Percentiles rank a stretch among this genome's conserved stretches.
Conservation (phyloP, 1,140 invertebrate species). For the Chrysomallon squamiferum region DNA sequence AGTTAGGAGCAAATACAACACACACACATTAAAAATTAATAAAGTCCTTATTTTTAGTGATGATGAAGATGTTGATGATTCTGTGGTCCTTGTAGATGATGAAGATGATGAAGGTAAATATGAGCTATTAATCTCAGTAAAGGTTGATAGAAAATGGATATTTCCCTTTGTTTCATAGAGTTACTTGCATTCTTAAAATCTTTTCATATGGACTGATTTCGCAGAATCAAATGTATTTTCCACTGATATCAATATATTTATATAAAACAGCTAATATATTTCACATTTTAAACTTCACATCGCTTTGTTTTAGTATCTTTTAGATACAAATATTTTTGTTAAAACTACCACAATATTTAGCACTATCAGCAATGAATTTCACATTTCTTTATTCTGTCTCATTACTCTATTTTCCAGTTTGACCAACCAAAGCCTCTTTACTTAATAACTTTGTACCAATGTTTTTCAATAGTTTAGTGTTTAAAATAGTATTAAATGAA, state of each 20-base stretch:
- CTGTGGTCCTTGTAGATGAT: conserved; percentile 45
- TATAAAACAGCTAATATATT: background rate
- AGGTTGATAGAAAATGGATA: background rate
- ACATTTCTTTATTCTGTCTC: too few relatives aligned
- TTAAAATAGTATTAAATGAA: too few relatives aligned
- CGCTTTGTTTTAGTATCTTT: too few relatives aligned
- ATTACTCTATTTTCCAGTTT: too few relatives aligned
- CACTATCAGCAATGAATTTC: too few relatives aligned
- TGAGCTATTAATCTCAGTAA: background rate
- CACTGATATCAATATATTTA: background rate
- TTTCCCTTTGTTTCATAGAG: background rate
- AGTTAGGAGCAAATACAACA: too few relatives aligned
- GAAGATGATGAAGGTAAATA: conserved; percentile 41
- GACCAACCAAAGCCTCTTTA: too few relatives aligned
- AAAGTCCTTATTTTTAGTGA: conserved; percentile 25
- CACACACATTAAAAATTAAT: too few relatives aligned
- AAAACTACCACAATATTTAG: too few relatives aligned
- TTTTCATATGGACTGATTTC: background rate
- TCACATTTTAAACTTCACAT: background rate
- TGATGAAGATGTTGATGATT: conserved; percentile 46
- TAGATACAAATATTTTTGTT: too few relatives aligned
- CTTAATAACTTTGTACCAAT: too few relatives aligned
- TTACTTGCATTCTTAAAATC: conserved; percentile 36
- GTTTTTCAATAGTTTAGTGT: too few relatives aligned
- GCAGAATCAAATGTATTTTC: background rate